Base-by-base conservation (phyloP, 2,888 invertebrate genomes). In the Napeogenes sylphis region DNA sequence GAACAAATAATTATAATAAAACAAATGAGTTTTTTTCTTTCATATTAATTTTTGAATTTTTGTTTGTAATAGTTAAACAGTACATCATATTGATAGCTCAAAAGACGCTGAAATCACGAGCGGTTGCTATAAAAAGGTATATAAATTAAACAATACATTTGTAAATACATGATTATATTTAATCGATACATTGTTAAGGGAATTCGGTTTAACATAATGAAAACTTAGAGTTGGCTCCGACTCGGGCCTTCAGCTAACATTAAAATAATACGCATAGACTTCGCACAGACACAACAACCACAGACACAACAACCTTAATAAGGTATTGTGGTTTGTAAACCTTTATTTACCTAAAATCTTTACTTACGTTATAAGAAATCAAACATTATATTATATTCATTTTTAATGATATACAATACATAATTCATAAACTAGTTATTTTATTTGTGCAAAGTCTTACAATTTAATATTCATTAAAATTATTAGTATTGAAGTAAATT, bases 121-220 rank as follows among this genome's bases (percentile, higher is more conserved):
- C 21, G 21, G 21, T 42, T 14, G 47, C 14, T 30, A 51, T 51
- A 51, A 51, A 51, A 51, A 6, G 51, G 51, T 10, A 1, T 8
- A 12, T 30, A 33, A 54, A 61, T 61, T n/a, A 68, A 68, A 68
- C 66, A 61, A 64, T 54, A 55, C n/a, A 62, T 45, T 38, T 61
- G 68, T 66, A 66, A 68, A 68, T 68, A 64, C 56, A 57, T 47
- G 65, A 65, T 64, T 66, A 64, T 68, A 68, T 61, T 66, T 46
- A 56, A 47, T 59, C 60, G 66, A 66, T 66, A 68, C 68, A 65
- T 61, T 62, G 62, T 64, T 64, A 68, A 62, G 47, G 58, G 61
- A 65, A 64, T 64, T 65, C 63, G 62, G 60, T 68, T 64, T 65
- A 68, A 64, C 61, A 61, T 55, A 61, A 55, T 53, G 30, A 30